A percentile compares a stretch with the other conserved stretches of the same genome.
phyloP scores from a whole-genome alignment of 2,888 invertebrate genomes.

The Xanthia togata region DNA sequence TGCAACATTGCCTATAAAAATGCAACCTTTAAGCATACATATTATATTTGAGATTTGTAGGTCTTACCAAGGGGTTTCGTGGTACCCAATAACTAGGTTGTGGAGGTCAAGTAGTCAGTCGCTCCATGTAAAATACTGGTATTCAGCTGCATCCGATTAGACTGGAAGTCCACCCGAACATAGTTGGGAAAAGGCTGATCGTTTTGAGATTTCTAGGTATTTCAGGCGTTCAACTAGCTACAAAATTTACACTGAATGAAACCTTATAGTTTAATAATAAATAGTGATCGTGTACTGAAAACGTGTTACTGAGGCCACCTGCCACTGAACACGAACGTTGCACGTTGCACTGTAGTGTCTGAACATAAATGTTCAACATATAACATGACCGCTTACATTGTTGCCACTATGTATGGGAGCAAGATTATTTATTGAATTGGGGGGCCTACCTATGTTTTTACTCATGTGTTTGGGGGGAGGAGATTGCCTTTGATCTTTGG shows the following conservation, averaged over 20 bases:
- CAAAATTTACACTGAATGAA: constrained; percentile 5
- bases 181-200: too few relatives aligned
- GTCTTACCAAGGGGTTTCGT: too few relatives aligned
- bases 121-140: too few relatives aligned
- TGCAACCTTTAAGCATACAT: not conserved
- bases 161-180: too few relatives aligned
- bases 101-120: too few relatives aligned
- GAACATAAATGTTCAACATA: constrained; percentile 41
- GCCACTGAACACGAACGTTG: constrained; percentile 50
- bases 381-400: constrained; percentile 45
- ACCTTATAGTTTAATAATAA: constrained; percentile 52
- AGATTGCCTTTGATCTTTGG: too few relatives aligned
- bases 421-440: constrained; percentile 35
- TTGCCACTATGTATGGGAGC: constrained; percentile 7
- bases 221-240: not conserved
- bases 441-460: not conserved
- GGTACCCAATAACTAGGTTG: too few relatives aligned
- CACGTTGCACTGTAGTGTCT: constrained; percentile 53
- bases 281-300: constrained; percentile 45
- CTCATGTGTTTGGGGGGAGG: not conserved
- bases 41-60: not conserved
- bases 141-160: too few relatives aligned
- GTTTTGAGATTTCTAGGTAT: constrained; percentile 8
- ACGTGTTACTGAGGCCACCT: constrained; percentile 46
- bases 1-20: not conserved